Evolutionary conservation across 2,113 vertebrate genomes (phyloP).

Genomic region (Phoenicopterus ruber): DNA sequence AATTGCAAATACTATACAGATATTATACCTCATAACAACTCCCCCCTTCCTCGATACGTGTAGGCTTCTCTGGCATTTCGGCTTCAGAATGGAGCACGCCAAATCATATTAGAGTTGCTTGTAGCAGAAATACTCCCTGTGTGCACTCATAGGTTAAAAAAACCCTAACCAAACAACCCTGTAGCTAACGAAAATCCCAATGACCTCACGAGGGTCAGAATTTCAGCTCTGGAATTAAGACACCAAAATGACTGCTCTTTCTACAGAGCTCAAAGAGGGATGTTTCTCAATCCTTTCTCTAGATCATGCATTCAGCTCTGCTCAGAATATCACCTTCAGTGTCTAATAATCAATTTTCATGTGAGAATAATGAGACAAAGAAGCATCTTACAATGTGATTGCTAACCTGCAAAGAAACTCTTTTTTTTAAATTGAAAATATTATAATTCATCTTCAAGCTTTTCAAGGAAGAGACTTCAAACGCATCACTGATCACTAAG

Average conservation of each 20-base stretch:
- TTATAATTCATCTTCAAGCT: neutral
- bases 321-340: neutral
- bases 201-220: neutral
- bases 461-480: neutral
- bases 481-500: neutral
- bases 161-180: neutral
- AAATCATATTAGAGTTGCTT: neutral
- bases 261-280: neutral
- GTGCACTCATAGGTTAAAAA: neutral
- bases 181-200: neutral
- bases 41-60: accelerated
- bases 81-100: neutral
- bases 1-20: neutral
- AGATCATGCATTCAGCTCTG: neutral
- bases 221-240: neutral
- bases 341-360: neutral
- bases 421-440: neutral
- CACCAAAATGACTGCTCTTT: neutral
- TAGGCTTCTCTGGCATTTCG: neutral
- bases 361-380: neutral
- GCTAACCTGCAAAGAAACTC: neutral
- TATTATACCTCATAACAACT: neutral
- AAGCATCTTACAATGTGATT: neutral
- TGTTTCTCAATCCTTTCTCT: neutral
- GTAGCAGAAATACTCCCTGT: neutral